Base-by-base conservation (phyloP, 35 echinoderm and acorn worm genomes). In the Eucidaris tribuloides region DNA sequence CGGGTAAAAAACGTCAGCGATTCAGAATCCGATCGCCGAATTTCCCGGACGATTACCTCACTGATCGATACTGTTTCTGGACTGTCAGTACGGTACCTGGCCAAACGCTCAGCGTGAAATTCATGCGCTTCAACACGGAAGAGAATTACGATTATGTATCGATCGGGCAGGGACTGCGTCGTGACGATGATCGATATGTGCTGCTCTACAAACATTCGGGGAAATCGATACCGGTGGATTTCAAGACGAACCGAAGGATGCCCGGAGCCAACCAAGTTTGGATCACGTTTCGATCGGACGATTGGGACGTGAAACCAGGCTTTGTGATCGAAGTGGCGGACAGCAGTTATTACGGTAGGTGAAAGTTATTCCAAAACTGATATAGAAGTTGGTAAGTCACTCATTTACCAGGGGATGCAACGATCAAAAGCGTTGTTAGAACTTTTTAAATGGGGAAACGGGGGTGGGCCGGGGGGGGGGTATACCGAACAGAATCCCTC, bases 41-140 rank as follows among this genome's bases (percentile, higher is more conserved):
- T 23, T 99, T 71, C 35, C 96, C 96, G 0, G 63, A 80, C 15
- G 24, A 46, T 2, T 99, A 99, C 38, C 42, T 71, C 72, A 72
- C 62, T 37, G 90, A 99, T 62, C 68, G 83, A 7, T 92, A 79
- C 79, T 99, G 96, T 42, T 99, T 90, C 71, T 99, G 96, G 96
- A 99, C 91, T 7, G 80, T 99, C 57, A 57, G 40, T 31, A 84
- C 78, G 0, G 82, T 79, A 4, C 82, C 65, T 2, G 91, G 91
- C 36, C 79, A 86, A 42, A 62, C 5, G 20, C 37, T 99, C 15
- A 80, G 81, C 46, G 83, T 99, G 18, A 65, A 48, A n/a, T 89
- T 97, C 82, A 84, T 38, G 25, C 79, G 87, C 19, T 97, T 97
- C 63, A 77, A 83, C 0, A 97, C 94, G 2, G 96, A 99, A 40